Percentiles rank a stretch among this genome's conserved stretches.
Evolutionary conservation across 1,140 invertebrate genomes (phyloP).

Genomic region (Aphaenogaster rudis): DNA sequence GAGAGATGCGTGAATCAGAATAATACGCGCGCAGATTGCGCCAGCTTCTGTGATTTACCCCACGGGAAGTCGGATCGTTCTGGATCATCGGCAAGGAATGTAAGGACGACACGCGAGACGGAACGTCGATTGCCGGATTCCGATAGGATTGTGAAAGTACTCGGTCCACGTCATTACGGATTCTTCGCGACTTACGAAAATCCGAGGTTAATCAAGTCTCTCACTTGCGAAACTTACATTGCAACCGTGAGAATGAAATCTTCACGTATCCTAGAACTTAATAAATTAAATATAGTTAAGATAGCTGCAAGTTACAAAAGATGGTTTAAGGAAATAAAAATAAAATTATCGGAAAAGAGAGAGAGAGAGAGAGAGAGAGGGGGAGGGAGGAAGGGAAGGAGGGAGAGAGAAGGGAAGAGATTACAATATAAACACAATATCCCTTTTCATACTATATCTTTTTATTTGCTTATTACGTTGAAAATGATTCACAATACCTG

Average conservation of each 20-base stretch:
- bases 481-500: conserved; percentile 4
- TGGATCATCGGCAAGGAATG: conserved; percentile 82
- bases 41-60: conserved; percentile 45
- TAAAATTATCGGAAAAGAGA: not conserved
- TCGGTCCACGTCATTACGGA: conserved; percentile 47
- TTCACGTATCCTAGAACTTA: not conserved
- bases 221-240: conserved; percentile 30
- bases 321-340: not conserved
- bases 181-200: conserved; percentile 49
- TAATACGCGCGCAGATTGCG: conserved; percentile 47
- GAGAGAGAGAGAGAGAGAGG: not conserved
- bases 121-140: conserved; percentile 78
- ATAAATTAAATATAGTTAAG: not conserved
- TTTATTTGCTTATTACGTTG: conserved; percentile 1
- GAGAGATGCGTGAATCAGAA: conserved; percentile 72
- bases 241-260: not conserved
- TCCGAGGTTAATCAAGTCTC: conserved; percentile 29
- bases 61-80: conserved; percentile 61
- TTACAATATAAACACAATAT: not conserved
- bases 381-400: too few relatives aligned
- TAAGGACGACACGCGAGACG: conserved; percentile 76
- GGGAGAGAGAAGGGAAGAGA: not conserved
- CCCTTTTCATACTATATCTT: not conserved
- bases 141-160: conserved; percentile 57
- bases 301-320: not conserved